Base-by-base conservation (phyloP, 2,888 invertebrate genomes). In the Plemyria rubiginata region DNA sequence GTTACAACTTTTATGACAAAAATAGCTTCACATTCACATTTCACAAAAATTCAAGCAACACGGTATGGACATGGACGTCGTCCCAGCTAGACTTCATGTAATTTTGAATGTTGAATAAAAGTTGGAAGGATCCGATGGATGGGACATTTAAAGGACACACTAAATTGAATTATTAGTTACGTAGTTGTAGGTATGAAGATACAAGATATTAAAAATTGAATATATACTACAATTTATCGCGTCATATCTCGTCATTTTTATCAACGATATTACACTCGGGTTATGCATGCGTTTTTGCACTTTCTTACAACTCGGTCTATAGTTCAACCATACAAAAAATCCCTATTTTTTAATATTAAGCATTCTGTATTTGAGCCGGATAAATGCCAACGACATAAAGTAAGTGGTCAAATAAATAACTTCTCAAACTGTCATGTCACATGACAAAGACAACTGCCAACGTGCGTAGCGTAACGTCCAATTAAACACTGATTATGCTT, bases 101-200 rank as follows among this genome's bases (percentile, higher is more conserved):
- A 11, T 38, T 8, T 38, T 38, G 3, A 38, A 38, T 38, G 8
- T 38, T 13, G 7, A 11, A 16, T 22, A 50, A 50, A 50, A 36
- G 13, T 43, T 52, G 59, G 62, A 62, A 56, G 62, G 61, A 53
- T 46, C 32, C 41, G 50, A 53, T 62, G 62, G 59, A 62, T 59
- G 58, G 60, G 61, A 49, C n/a, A 46, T 49, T 45, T 45, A 45
- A 2, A 45, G 15, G 11, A 45, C 16, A 15, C 13, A 9, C 45
- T 45, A 45, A 16, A 45, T 16, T 41, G 13, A 6, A 41, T 6
- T 13, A 4, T 5, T 5, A 5, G 1, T 8, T 41, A 22, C 22
- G 22, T 22, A 22, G 22, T 22, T 22, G 1, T 22, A 22, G 22
- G 22, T 22, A 22, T 22, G 22, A 22, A 22, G 1, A 22, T 22